Evolutionary conservation across 2,113 vertebrate genomes (phyloP), one percentile per base, ranked within the genome.

Genomic region (Alethe diademata): DNA sequence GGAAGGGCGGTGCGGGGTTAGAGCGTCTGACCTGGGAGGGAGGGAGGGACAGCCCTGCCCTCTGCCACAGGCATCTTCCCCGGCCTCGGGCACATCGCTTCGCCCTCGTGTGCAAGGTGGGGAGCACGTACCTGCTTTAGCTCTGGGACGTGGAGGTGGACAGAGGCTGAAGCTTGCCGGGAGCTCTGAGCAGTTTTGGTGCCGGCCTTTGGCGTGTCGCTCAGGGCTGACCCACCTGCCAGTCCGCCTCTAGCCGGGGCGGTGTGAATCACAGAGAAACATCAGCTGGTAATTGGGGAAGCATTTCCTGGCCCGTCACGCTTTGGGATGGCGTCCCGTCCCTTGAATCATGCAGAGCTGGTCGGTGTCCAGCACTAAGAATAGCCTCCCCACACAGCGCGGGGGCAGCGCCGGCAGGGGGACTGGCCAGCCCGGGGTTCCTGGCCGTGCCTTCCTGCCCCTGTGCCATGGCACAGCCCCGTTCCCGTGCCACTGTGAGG

Each of bases 271-370:
- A 94, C 42, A 94, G 86, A 67, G 85, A 89, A 90, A 81, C 92
- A 67, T 82, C 26, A 24, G 88, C 87, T 73, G 78, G 81, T 96
- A 79, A 96, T 38, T 93, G 81, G 94, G 94, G 94, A 96, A 95
- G 88, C 87, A 93, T 96, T 97, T 96, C 95, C 95, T 96, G 96
- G 91, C 91, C 94, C 75, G 89, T 96, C 96, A 95, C 70, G n/a
- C 84, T 92, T 87, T 73, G 94, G 95, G 90, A 92, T 67, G 78
- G 95, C 88, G 90, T 93, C 93, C 90, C 78, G 8, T 91, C 88
- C 92, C 79, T 93, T 96, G 96, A 97, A 94, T 97, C 95, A 97
- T 96, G 35, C 89, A 22, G 66, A 72, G 74, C 87, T 97, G 90
- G 95, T 78, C 62, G 0, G 0, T 3, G 5, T 79, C 94, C 95